Evolutionary conservation across 2,113 vertebrate species (phyloP), one percentile per base, ranked within the genome.

Genomic region (Muscicapa adusta): DNA sequence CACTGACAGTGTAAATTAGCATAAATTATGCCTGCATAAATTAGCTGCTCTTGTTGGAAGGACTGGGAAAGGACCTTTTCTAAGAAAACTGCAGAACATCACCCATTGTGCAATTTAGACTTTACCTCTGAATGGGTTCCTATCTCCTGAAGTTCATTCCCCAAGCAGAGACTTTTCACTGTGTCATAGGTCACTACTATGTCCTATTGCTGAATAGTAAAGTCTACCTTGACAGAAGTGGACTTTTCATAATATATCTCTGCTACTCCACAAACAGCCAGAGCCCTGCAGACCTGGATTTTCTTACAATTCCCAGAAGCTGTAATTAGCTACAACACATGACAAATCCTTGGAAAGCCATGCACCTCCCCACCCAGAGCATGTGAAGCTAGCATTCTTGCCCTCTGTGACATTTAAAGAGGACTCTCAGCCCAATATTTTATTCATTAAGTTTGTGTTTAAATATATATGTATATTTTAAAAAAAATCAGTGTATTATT

Each of bases 361-460:
- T 81, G 78, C 88, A 84, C 53, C 33, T 94, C 88, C 84, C 77
- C 67, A 86, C 40, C 40, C 85, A 94, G 57, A 73, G 54, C 57
- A 88, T 4, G 3, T 56, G 68, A 89, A 92, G 66, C 80, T 73
- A 94, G 77, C 63, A 80, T 66, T 53, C 68, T 87, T 63, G 68
- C 43, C 73, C 84, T 93, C 93, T 67, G 62, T 89, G 60, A 92
- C 80, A 93, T 36, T 95, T 92, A 93, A 89, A 87, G 80, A 79
- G 56, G 56, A 73, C 71, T 76, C 75, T 42, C 40, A 63, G 72
- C 72, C 79, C 53, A 86, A 9, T 78, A 89, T 93, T 95, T 89
- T 83, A 76, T 88, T 94, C 5, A 79, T 88, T 68, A 79, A 11
- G 31, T 81, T 82, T 82, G 38, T 76, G 85, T 88, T 95, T 94